These are phyloP conservation scores for Battus philenor DNA, from an alignment of 1,140 invertebrate species.

Conservation along the genomic window DNA sequence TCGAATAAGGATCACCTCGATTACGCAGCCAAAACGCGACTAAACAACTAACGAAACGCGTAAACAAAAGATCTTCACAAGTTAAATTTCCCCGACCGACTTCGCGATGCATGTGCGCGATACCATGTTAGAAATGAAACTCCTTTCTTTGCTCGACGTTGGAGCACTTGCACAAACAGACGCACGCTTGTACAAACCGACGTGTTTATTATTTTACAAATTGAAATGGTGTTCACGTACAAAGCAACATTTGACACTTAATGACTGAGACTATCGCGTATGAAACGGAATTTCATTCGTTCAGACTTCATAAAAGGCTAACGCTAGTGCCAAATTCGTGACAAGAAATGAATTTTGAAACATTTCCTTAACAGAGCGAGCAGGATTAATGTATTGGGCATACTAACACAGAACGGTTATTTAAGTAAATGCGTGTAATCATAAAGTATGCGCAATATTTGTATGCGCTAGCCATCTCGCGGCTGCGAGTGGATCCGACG, in stretches of 20 bases:
- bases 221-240: not conserved
- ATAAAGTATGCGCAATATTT: conserved; percentile 4
- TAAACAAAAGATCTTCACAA: conserved; percentile 37
- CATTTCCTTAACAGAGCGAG: conserved; percentile 36
- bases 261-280: not conserved
- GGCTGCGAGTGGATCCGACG: not conserved
- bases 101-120: conserved; percentile 13
- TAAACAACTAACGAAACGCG: conserved; percentile 44
- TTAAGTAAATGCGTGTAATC: conserved; percentile 17
- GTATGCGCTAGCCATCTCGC: not conserved
- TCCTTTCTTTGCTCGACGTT: not conserved
- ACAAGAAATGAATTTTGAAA: conserved; percentile 14
- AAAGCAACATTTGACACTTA: not conserved
- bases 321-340: conserved; percentile 2
- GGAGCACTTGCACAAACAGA: conserved; percentile 37
- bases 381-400: conserved; percentile 27
- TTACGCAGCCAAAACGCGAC: conserved; percentile 53
- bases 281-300: conserved; percentile 4
- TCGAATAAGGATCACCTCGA: conserved; percentile 66
- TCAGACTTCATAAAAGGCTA: conserved; percentile 2
- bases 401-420: conserved; percentile 31
- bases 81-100: conserved; percentile 30
- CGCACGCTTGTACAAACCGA: conserved; percentile 18
- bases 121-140: not conserved
- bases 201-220: not conserved